Conservation (phyloP, 2,113 vertebrate species). For the human (Homo sapiens) region DNA sequence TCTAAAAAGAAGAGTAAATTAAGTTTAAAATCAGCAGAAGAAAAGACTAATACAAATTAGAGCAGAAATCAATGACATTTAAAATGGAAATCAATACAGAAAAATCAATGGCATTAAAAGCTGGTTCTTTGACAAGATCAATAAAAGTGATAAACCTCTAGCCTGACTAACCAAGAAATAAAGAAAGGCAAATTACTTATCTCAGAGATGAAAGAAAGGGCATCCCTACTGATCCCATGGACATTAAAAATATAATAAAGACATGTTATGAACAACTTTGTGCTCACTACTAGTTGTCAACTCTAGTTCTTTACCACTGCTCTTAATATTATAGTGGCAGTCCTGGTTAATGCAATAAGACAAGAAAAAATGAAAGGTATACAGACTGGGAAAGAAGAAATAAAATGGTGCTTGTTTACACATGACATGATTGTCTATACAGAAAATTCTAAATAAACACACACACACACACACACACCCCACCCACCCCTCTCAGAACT, state of each 20-base stretch:
- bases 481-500: not conserved
- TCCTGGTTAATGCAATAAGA: not conserved
- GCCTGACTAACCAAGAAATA: not conserved
- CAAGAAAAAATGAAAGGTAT: not conserved
- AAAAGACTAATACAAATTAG: not conserved
- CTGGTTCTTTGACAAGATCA: not conserved
- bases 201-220: not conserved
- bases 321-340: fast-evolving
- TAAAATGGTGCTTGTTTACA: not conserved
- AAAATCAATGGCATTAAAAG: not conserved
- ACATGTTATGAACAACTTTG: fast-evolving
- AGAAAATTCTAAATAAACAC: not conserved
- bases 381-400: not conserved
- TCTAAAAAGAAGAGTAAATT: not conserved
- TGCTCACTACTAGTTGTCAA: fast-evolving
- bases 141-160: not conserved
- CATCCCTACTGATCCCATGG: fast-evolving
- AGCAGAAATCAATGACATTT: not conserved
- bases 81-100: not conserved
- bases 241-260: not conserved
- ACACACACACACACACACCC: not conserved
- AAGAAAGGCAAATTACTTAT: not conserved
- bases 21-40: not conserved
- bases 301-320: not conserved
- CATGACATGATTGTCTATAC: no score